A percentile compares a stretch with the other conserved stretches of the same genome.
Evolutionary conservation across 2,113 vertebrate genomes (phyloP).

Genomic region (Orycteropus afer): DNA sequence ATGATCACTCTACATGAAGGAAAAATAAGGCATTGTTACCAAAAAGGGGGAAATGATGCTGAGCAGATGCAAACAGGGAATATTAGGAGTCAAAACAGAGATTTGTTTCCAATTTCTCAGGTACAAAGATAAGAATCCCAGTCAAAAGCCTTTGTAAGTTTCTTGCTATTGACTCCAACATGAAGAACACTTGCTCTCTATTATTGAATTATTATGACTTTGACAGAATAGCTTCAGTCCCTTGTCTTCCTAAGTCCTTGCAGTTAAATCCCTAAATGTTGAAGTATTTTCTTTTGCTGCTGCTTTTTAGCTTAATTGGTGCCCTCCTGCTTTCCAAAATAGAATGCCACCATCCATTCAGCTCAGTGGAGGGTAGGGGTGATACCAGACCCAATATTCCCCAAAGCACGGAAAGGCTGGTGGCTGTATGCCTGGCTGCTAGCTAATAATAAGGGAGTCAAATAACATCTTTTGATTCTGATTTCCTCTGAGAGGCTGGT

Average conservation of each 20-base stretch:
- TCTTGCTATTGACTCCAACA: not conserved
- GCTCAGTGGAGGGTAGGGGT: conserved; percentile 21
- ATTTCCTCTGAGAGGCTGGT: not conserved
- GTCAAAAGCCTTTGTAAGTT: conserved; percentile 12
- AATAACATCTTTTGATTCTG: conserved; percentile 25
- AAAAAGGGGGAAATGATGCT: not conserved
- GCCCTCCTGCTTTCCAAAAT: conserved; percentile 49
- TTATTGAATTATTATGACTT: not conserved
- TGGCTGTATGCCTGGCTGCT: not conserved
- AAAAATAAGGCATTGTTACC: not conserved
- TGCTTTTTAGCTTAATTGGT: conserved; percentile 56
- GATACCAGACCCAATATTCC: conserved; percentile 39
- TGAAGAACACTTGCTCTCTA: conserved; percentile 7
- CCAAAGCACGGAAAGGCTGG: not conserved
- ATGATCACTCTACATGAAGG: not conserved
- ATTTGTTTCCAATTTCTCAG: not conserved
- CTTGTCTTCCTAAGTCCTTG: conserved; percentile 42
- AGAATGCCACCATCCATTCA: conserved; percentile 25
- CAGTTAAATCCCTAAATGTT: conserved; percentile 22
- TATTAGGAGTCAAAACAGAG: not conserved
- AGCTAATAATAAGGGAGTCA: conserved; percentile 38
- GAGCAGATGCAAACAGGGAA: not conserved
- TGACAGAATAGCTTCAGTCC: not conserved
- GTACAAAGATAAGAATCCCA: not conserved
- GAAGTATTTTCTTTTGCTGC: conserved; percentile 17